Percentiles rank a stretch among this genome's conserved stretches.
Conservation (phyloP, 2,888 invertebrate genomes). For the Rhaphigaster nebulosa region DNA sequence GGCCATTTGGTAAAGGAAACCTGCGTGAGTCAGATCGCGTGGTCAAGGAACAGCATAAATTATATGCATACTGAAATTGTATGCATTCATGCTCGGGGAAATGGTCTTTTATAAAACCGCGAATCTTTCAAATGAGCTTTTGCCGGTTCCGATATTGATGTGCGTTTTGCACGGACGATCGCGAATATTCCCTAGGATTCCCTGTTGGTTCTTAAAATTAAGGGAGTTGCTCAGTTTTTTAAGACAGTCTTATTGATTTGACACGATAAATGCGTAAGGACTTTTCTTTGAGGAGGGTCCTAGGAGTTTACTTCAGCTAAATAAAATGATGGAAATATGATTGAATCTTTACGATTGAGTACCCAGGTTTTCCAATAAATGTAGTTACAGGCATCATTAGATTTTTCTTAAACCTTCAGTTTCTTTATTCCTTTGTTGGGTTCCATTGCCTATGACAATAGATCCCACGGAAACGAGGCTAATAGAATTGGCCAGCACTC, state of each 20-base stretch:
- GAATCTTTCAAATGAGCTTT: conserved; percentile 17
- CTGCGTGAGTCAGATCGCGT: conserved; percentile 52
- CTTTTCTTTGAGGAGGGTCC: too few relatives aligned
- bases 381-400: neutral
- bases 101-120: neutral
- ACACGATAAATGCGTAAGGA: too few relatives aligned
- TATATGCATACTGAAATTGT: conserved; percentile 58
- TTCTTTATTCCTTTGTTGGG: neutral
- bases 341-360: neutral
- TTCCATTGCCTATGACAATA: neutral
- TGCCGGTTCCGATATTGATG: conserved; percentile 26
- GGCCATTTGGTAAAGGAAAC: neutral
- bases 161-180: neutral
- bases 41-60: conserved; percentile 62
- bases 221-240: neutral
- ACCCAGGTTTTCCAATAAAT: neutral
- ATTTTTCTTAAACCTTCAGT: neutral
- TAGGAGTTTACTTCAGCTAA: too few relatives aligned
- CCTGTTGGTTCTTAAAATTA: neutral
- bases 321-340: too few relatives aligned
- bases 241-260: neutral
- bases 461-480: neutral
- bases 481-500: too few relatives aligned
- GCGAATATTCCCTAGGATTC: neutral
- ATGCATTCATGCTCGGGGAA: conserved; percentile 58